Evolutionary conservation across 2,113 vertebrate species (phyloP).

Genomic region (Mastomys coucha): DNA sequence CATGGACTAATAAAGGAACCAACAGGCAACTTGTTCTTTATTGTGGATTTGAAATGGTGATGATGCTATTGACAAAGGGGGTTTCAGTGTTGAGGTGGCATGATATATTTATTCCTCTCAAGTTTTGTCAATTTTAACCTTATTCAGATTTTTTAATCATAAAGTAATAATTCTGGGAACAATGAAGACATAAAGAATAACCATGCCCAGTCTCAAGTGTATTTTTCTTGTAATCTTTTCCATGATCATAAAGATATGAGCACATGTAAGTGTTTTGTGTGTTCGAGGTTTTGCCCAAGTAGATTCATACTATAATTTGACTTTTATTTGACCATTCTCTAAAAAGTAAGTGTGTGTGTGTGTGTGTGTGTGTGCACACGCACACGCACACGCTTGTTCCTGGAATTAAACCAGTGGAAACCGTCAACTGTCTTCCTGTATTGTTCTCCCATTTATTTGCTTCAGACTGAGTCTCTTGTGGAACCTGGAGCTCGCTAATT

Average conservation of each 20-base stretch:
- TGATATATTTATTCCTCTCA: background rate
- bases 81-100: background rate
- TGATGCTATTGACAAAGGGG: background rate
- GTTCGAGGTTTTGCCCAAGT: background rate
- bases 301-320: background rate
- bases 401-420: background rate
- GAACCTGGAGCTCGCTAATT: background rate
- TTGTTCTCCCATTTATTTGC: background rate
- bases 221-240: background rate
- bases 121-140: background rate
- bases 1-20: background rate
- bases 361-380: background rate
- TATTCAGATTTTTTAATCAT: background rate
- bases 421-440: background rate
- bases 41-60: background rate
- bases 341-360: background rate
- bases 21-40: background rate
- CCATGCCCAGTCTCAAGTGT: background rate
- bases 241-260: background rate
- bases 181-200: background rate
- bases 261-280: background rate
- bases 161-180: background rate
- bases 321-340: background rate
- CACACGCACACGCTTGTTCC: too few relatives aligned
- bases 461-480: background rate